These are phyloP conservation scores for Stictonetta naevosa DNA, from an alignment of 2,113 vertebrate species.

Conservation along the genomic window DNA sequence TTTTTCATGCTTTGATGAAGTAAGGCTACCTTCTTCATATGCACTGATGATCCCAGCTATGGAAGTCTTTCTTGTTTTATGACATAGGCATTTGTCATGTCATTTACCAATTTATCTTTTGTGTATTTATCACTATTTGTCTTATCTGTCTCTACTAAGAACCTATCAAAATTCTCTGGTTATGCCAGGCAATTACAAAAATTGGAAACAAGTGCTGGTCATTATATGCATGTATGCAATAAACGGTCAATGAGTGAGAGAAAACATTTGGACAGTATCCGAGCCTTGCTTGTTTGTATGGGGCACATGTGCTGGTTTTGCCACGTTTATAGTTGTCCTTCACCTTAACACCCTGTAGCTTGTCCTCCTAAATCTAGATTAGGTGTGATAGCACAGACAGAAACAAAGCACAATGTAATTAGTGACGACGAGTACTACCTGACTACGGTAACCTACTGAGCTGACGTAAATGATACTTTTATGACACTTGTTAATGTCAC, in stretches of 20 bases:
- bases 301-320: neutral
- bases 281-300: neutral
- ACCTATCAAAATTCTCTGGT: neutral
- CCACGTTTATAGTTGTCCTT: neutral
- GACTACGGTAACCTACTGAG: neutral
- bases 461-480: neutral
- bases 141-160: neutral
- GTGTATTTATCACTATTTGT: neutral
- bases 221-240: neutral
- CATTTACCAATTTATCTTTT: neutral
- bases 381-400: neutral
- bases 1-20: neutral
- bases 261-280: neutral
- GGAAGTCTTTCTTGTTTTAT: neutral
- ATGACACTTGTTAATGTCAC: neutral
- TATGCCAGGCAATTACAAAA: neutral
- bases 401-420: neutral
- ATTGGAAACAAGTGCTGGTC: neutral
- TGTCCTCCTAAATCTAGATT: neutral
- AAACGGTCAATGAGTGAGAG: neutral
- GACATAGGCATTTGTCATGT: neutral
- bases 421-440: neutral
- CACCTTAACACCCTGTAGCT: neutral
- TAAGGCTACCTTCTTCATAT: neutral
- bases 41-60: neutral